phyloP scores from a whole-genome alignment of 2,113 vertebrate genomes.

The Symphodus melops region DNA sequence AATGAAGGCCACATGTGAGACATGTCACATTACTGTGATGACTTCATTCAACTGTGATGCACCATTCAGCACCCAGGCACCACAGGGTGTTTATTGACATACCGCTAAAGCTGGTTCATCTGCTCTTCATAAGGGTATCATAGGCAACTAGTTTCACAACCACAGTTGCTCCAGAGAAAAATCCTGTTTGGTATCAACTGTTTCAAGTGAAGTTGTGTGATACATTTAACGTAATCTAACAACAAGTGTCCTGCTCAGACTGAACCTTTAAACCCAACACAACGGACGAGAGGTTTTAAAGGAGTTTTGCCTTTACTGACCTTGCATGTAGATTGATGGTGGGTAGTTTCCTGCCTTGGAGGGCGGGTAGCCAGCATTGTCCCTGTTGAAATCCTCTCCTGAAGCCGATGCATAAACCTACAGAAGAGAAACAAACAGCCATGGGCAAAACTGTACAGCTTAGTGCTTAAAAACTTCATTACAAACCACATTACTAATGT shows the following conservation, averaged over 20 bases:
- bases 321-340: constrained; percentile 91
- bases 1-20: constrained; percentile 73
- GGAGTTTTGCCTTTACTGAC: constrained; percentile 74
- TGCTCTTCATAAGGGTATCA: background rate
- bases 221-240: background rate
- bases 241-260: constrained; percentile 15
- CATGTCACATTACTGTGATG: constrained; percentile 72
- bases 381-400: constrained; percentile 92
- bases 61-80: constrained; percentile 28
- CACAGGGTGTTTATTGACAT: constrained; percentile 20
- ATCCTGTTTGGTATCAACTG: background rate
- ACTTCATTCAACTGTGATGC: constrained; percentile 70
- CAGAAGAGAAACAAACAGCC: background rate
- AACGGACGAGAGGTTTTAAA: constrained; percentile 11
- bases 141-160: background rate
- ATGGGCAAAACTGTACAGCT: background rate
- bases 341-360: constrained; percentile 90
- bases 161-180: background rate
- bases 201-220: background rate
- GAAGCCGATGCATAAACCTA: constrained; percentile 93
- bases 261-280: constrained; percentile 31
- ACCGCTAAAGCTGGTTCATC: constrained; percentile 24
- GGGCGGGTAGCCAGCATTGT: constrained; percentile 86
- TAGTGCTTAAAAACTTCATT: background rate
- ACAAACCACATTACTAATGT: background rate